These are phyloP conservation scores for Dicentrarchus labrax DNA, from an alignment of 2,113 vertebrate species.

Conservation along the genomic window DNA sequence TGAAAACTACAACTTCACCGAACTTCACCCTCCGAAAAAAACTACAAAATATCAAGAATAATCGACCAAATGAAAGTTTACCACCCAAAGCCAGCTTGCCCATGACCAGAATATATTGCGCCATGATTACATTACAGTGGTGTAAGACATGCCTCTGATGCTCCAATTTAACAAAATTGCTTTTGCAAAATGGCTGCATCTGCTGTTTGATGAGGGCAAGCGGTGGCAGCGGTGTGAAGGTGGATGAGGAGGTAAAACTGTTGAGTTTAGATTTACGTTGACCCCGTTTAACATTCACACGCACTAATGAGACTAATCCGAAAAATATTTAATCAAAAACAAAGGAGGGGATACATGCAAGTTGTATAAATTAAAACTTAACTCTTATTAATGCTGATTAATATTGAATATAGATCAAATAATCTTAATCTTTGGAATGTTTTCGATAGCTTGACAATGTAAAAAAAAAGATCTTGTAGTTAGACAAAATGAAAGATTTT, in stretches of 20 bases:
- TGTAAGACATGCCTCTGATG: not conserved
- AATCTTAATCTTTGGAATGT: constrained; percentile 52
- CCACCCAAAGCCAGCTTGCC: not conserved
- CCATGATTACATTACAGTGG: not conserved
- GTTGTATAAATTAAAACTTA: not conserved
- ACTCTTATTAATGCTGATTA: not conserved
- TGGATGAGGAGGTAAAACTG: constrained; percentile 46
- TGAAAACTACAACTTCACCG: no score
- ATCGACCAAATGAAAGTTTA: not conserved
- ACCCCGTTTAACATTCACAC: not conserved
- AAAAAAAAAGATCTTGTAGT: constrained; percentile 21
- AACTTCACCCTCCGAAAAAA: not conserved
- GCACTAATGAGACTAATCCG: not conserved
- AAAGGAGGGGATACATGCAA: not conserved
- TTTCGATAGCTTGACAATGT: constrained; percentile 18
- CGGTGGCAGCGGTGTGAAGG: not conserved
- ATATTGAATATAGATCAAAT: constrained; percentile 6
- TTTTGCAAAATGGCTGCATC: not conserved
- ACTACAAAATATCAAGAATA: not conserved
- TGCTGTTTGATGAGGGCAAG: not conserved
- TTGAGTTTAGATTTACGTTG: not conserved
- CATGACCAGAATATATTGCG: not conserved
- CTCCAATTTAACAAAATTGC: not conserved
- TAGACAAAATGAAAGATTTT: constrained; percentile 9
- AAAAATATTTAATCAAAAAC: no score